Conservation (phyloP, 2,113 vertebrate species). For the Strigops habroptila region DNA sequence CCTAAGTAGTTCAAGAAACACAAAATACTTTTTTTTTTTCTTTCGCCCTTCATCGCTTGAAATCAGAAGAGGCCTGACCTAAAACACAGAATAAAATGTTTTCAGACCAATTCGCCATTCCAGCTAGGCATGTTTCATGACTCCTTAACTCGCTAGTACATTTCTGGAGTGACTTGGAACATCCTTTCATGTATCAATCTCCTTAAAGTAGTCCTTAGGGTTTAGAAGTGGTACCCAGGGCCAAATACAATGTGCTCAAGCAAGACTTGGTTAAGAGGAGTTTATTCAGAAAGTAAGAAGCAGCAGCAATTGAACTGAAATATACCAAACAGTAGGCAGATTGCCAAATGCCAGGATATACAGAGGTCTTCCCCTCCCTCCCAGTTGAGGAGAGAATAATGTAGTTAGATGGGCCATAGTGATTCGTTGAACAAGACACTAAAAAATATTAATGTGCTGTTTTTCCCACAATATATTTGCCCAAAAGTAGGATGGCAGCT, state of each 20-base stretch:
- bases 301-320: conserved; percentile 18
- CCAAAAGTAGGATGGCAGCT: background rate
- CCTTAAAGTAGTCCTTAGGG: background rate
- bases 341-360: background rate
- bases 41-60: background rate
- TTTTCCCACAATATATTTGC: background rate
- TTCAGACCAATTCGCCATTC: background rate
- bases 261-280: conserved; percentile 22
- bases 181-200: background rate
- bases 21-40: background rate
- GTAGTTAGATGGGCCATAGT: background rate
- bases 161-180: background rate
- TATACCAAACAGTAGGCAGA: background rate
- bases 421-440: background rate
- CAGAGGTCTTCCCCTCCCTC: background rate
- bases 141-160: background rate
- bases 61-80: background rate
- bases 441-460: background rate
- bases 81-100: background rate
- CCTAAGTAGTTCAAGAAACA: background rate
- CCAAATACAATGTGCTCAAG: background rate
- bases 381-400: background rate
- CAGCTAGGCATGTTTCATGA: background rate
- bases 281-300: conserved; percentile 35
- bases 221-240: background rate